Conservation (phyloP, 2,797 vertebrate genomes). For the Yasuhikotakia modesta region DNA sequence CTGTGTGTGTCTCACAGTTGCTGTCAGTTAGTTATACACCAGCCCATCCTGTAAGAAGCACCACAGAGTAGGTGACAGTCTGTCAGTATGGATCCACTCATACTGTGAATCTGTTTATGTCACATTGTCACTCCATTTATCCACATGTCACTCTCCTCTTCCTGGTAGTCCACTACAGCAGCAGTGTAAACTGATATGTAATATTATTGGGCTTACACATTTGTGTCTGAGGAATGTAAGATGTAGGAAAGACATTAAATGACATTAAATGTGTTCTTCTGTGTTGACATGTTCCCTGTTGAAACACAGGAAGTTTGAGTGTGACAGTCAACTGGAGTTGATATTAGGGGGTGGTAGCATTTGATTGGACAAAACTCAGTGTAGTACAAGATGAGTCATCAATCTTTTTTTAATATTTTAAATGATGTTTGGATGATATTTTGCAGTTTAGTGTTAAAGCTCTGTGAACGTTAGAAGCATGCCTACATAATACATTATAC, state of each 20-base stretch:
- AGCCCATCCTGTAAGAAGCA: constrained; percentile 32
- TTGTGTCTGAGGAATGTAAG: not conserved
- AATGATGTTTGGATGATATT: too few relatives aligned
- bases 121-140: constrained; percentile 2
- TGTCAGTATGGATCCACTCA: constrained; percentile 39
- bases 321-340: too few relatives aligned
- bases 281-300: too few relatives aligned
- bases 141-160: constrained; percentile 18
- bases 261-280: too few relatives aligned
- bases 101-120: constrained; percentile 33
- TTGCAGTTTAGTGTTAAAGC: not conserved
- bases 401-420: too few relatives aligned
- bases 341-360: too few relatives aligned
- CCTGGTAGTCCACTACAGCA: not conserved
- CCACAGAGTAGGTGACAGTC: constrained; percentile 38
- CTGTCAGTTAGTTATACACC: constrained; percentile 38
- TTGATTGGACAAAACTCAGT: too few relatives aligned
- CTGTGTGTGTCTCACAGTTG: constrained; percentile 22
- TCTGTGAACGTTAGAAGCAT: not conserved
- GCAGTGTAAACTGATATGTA: not conserved
- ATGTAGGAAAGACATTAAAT: too few relatives aligned
- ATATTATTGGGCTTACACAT: not conserved
- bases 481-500: not conserved
- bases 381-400: too few relatives aligned
- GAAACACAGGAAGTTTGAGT: too few relatives aligned